Percentiles rank a stretch among this genome's conserved stretches.
These are phyloP conservation scores for Hesperophylax magnus DNA, from an alignment of 1,140 invertebrate species.

Conservation along the genomic window DNA sequence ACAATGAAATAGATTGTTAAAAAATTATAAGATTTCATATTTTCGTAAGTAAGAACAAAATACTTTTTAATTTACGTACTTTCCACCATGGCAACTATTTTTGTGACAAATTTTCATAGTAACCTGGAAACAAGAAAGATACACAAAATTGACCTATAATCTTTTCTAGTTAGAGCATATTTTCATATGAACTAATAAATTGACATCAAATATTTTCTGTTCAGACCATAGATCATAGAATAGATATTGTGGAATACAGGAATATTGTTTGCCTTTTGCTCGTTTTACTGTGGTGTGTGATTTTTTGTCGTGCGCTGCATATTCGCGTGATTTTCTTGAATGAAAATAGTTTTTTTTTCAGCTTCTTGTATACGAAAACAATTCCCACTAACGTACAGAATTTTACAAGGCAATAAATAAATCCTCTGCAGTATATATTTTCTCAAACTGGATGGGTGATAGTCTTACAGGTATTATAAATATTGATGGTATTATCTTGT, in stretches of 20 bases:
- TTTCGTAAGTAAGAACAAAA: too few relatives aligned
- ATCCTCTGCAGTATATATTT: conserved; percentile 6
- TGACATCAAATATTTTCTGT: too few relatives aligned
- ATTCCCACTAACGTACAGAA: neutral
- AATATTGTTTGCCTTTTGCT: neutral
- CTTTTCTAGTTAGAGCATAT: too few relatives aligned
- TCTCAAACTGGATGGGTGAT: conserved; percentile 20
- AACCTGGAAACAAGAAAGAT: too few relatives aligned
- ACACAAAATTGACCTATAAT: too few relatives aligned
- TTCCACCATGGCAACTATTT: too few relatives aligned
- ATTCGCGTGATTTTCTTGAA: conserved; percentile 32
- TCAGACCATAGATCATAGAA: neutral
- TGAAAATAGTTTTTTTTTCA: conserved; percentile 2
- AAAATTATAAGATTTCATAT: too few relatives aligned
- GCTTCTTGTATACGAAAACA: neutral
- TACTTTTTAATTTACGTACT: too few relatives aligned
- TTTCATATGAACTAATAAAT: too few relatives aligned
- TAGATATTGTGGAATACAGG: neutral
- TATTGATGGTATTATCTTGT: neutral
- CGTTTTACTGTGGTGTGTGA: neutral
- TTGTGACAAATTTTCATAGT: too few relatives aligned
- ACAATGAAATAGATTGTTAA: too few relatives aligned
- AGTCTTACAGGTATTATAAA: conserved; percentile 20
- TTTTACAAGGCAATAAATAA: neutral
- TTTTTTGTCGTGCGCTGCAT: conserved; percentile 1